Evolutionary conservation across 2,113 vertebrate species (phyloP).

Genomic region (Glaucomys volans): DNA sequence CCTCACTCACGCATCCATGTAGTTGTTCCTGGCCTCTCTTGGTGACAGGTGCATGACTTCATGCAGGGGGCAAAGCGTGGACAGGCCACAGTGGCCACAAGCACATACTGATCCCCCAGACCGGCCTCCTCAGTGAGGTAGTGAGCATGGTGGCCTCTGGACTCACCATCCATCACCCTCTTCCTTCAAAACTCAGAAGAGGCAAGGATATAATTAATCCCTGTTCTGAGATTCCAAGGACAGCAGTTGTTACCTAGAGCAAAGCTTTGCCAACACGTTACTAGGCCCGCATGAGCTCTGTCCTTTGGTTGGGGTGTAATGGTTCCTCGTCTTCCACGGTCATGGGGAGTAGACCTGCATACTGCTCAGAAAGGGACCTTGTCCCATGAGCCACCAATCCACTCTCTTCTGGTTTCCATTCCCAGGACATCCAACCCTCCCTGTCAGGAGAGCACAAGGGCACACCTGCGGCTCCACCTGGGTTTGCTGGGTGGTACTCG

Average conservation of each 20-base stretch:
- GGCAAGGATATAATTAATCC: no score
- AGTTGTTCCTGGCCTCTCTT: rapidly evolving
- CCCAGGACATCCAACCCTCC: neutral
- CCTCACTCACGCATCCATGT: rapidly evolving
- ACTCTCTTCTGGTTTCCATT: neutral
- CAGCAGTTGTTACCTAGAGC: neutral
- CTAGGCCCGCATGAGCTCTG: neutral
- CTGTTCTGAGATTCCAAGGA: neutral
- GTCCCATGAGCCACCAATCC: neutral
- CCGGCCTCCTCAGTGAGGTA: rapidly evolving
- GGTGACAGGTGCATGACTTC: rapidly evolving
- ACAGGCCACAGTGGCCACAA: rapidly evolving
- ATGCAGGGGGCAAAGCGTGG: rapidly evolving
- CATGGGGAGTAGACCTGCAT: rapidly evolving
- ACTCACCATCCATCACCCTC: neutral
- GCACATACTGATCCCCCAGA: rapidly evolving
- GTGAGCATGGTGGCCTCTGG: rapidly evolving
- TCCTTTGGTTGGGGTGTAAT: no score
- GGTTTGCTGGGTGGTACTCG: neutral
- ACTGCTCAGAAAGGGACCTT: neutral
- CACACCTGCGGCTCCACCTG: rapidly evolving
- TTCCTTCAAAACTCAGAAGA: neutral
- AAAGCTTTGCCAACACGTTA: no score
- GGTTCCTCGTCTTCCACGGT: rapidly evolving
- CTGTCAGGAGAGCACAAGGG: no score